These are phyloP conservation scores for Gambusia affinis DNA, from an alignment of 2,113 vertebrate species.

Conservation along the genomic window DNA sequence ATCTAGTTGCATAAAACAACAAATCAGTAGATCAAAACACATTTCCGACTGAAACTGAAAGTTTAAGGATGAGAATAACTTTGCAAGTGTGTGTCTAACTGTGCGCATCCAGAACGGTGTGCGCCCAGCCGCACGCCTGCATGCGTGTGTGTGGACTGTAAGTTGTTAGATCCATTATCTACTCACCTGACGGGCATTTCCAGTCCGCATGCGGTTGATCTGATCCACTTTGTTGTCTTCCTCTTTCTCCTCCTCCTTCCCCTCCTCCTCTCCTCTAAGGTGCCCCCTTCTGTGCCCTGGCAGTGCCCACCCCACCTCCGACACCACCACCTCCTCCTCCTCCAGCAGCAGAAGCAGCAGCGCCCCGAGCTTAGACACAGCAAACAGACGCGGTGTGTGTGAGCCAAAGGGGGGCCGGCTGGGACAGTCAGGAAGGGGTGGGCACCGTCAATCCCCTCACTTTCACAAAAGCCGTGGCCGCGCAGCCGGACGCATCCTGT, in stretches of 20 bases:
- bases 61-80: conserved; percentile 31
- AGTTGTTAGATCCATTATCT: conserved; percentile 58
- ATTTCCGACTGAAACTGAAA: conserved; percentile 10
- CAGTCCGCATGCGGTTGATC: conserved; percentile 64
- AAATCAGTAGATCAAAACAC: not conserved
- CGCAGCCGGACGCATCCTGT: conserved; percentile 61
- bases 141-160: conserved; percentile 35
- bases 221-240: conserved; percentile 71
- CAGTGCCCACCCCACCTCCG: conserved; percentile 55
- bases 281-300: conserved; percentile 67
- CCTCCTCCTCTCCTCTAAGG: conserved; percentile 33
- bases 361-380: conserved; percentile 59
- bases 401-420: conserved; percentile 53
- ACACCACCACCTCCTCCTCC: conserved; percentile 29
- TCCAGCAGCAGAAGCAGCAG: conserved; percentile 21
- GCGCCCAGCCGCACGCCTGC: conserved; percentile 13
- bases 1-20: not conserved
- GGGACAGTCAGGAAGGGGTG: conserved; percentile 42
- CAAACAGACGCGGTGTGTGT: conserved; percentile 70
- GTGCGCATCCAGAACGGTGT: not conserved
- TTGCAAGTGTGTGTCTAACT: conserved; percentile 7
- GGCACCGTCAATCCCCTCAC: conserved; percentile 70
- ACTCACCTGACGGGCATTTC: conserved; percentile 85
- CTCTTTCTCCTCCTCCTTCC: conserved; percentile 44
- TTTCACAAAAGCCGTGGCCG: conserved; percentile 74